A percentile compares a stretch with the other conserved stretches of the same genome.
Conservation (phyloP, 2,888 invertebrate genomes). For the Ormyrus labotus region DNA sequence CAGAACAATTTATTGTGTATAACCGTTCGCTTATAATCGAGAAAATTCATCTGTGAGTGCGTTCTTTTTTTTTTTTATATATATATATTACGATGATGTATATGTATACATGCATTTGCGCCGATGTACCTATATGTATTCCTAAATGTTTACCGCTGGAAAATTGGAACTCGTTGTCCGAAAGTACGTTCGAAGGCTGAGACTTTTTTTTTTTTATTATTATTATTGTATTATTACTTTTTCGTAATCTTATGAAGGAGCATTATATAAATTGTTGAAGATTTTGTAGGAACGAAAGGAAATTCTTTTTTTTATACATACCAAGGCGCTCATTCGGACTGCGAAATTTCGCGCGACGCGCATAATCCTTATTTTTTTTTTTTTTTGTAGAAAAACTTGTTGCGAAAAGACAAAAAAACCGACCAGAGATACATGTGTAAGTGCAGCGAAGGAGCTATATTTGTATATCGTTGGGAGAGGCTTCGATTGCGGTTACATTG, state of each 20-base stretch:
- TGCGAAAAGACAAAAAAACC: conserved; percentile 3
- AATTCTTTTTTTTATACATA: conserved; percentile 20
- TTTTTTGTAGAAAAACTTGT: conserved; percentile 30
- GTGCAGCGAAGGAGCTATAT: conserved; percentile 3
- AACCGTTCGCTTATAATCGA: too few relatives aligned
- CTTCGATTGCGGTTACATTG: conserved; percentile 32
- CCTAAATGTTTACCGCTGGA: conserved; percentile 31
- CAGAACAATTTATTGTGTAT: too few relatives aligned
- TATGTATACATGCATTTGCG: conserved; percentile 38
- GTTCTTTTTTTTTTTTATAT: conserved; percentile 16
- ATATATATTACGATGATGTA: not conserved
- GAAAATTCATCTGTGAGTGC: conserved; percentile 21
- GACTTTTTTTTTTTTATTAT: conserved; percentile 37
- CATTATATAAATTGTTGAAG: conserved; percentile 40
- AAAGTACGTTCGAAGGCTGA: conserved; percentile 54
- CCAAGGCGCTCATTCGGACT: conserved; percentile 37
- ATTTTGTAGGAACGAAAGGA: conserved; percentile 17
- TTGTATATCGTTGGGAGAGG: conserved; percentile 42
- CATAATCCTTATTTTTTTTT: not conserved
- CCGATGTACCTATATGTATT: conserved; percentile 49
- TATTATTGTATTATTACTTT: not conserved
- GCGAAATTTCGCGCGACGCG: conserved; percentile 38
- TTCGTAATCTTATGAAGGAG: conserved; percentile 8
- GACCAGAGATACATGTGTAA: conserved; percentile 27
- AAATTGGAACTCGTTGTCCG: conserved; percentile 47